Evolutionary conservation across 2,888 invertebrate species (phyloP).

Genomic region (Ophioninae sp.): DNA sequence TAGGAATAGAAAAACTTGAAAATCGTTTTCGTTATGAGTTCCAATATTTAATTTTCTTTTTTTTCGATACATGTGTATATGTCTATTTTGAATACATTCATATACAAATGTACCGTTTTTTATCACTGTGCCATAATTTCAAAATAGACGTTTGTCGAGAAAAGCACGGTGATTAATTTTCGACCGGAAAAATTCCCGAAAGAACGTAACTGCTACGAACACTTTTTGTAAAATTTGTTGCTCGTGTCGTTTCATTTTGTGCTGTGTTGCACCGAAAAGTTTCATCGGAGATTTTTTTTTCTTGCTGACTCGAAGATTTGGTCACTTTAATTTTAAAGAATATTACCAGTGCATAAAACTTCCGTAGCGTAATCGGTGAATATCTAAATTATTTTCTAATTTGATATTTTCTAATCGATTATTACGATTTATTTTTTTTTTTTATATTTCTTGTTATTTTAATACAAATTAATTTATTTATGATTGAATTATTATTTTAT

Average conservation of each 20-base stretch:
- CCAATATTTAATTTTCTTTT: too few species aligned
- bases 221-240: slow-evolving; percentile 14
- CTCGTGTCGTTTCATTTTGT: background rate
- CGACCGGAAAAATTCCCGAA: background rate
- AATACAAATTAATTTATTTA: too few species aligned
- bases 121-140: too few species aligned
- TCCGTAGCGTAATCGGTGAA: background rate
- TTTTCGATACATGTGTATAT: too few species aligned
- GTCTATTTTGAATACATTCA: too few species aligned
- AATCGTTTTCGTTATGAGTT: too few species aligned
- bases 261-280: background rate
- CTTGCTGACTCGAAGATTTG: too few species aligned
- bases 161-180: background rate
- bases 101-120: too few species aligned
- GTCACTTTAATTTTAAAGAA: background rate
- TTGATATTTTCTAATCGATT: background rate
- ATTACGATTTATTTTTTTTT: background rate
- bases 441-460: too few species aligned
- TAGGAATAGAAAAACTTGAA: too few species aligned
- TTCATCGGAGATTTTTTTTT: background rate
- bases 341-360: background rate
- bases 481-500: too few species aligned
- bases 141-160: background rate
- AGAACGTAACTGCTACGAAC: background rate
- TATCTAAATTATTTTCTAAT: background rate